Evolutionary conservation across 2,888 invertebrate species (phyloP), one percentile per base, ranked within the genome.

Genomic region (Eupithecia tripunctaria): DNA sequence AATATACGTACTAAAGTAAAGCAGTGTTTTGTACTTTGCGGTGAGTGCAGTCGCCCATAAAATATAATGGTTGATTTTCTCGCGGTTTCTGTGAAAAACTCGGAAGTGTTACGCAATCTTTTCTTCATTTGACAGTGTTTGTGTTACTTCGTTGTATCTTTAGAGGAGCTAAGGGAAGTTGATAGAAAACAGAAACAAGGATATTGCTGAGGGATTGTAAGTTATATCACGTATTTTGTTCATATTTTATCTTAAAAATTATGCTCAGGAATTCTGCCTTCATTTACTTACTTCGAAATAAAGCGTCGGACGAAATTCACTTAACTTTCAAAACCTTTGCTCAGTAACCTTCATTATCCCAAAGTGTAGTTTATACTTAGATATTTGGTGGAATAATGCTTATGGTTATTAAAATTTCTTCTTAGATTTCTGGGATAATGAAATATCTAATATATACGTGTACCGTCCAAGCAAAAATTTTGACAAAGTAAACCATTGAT

Each of bases 1-100:
- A 71, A 38, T 67, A 47, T 47, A 65, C 21, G 21, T 25, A 14
- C 25, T 56, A 62, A 66, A 71, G 64, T 51, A 59, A 67, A 69
- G 18, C 62, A 67, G 59, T 68, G 41, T 66, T 68, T 73, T 75
- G 63, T 68, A 32, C 66, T 68, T 74, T 76, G 72, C 65, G 78
- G 77, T 80, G 81, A 88, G 88, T 87, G 88, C 86, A 83, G 84
- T 87, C 79, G 71, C 79, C 79, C 81, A 83, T 88, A 85, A 86
- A 87, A 82, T 84, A 85, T 86, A 85, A 88, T 86, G 86, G 81
- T 86, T 81, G 79, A 82, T 83, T 81, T 84, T 79, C 80, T 78
- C 79, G 71, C 47, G 73, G 77, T 77, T 72, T 63, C 70, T 66
- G 73, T 75, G 78, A 80, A 80, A 81, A 85, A 80, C 83, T 78